Evolutionary conservation across 2,113 vertebrate species (phyloP).

Genomic region (Nasalis larvatus): DNA sequence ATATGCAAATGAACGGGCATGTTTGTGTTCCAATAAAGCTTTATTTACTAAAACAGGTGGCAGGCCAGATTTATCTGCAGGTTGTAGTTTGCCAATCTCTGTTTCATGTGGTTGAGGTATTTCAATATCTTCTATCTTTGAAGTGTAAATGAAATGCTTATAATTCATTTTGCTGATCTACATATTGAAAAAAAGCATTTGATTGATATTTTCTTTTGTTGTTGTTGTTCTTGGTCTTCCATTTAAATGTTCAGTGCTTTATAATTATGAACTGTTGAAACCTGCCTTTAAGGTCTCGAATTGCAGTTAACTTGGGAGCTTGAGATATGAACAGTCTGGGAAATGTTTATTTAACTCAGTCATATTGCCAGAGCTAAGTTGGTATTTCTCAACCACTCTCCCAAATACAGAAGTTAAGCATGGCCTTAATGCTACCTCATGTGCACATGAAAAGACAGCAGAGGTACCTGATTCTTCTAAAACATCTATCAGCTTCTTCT

Average conservation of each 20-base stretch:
- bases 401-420: constrained; percentile 42
- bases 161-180: neutral
- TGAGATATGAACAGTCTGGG: constrained; percentile 18
- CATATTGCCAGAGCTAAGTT: constrained; percentile 36
- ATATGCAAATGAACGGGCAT: neutral
- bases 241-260: constrained; percentile 25
- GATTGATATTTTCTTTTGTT: constrained; percentile 14
- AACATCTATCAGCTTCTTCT: neutral
- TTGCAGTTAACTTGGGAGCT: constrained; percentile 32
- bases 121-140: neutral
- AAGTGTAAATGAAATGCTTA: neutral
- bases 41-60: neutral
- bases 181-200: neutral
- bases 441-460: neutral
- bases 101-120: neutral
- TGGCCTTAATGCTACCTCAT: constrained; percentile 1
- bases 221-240: constrained; percentile 13
- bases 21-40: neutral
- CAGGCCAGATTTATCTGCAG: neutral
- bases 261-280: constrained; percentile 48
- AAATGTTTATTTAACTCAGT: constrained; percentile 64
- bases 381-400: constrained; percentile 44
- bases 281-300: constrained; percentile 29
- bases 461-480: neutral
- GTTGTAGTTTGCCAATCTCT: neutral